These are phyloP conservation scores for Hololepta plana DNA, from an alignment of 2,888 invertebrate genomes.

Conservation along the genomic window DNA sequence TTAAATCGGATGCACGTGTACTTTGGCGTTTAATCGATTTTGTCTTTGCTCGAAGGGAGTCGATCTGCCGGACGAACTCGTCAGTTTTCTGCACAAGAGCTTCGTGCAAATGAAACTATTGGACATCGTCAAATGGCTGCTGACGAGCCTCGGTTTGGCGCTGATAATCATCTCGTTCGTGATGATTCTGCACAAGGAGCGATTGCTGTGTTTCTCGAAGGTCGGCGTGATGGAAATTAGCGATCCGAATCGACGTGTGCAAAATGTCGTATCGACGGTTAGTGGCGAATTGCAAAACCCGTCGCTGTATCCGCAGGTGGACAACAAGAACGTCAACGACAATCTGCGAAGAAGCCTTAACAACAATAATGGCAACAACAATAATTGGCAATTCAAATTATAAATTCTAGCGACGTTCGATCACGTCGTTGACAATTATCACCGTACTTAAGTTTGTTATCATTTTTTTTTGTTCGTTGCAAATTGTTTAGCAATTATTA, in stretches of 20 bases:
- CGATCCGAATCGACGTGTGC: constrained; percentile 5
- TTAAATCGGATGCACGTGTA: no score
- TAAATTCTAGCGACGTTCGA: no score
- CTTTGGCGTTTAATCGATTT: no score
- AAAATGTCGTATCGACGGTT: no score
- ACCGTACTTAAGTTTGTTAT: no score
- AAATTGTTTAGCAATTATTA: no score
- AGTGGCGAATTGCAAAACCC: constrained; percentile 7
- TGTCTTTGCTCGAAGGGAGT: no score
- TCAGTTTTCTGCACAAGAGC: constrained; percentile 23
- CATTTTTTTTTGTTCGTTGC: no score
- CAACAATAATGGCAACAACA: no score
- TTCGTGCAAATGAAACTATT: constrained; percentile 26
- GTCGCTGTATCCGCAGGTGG: constrained; percentile 5
- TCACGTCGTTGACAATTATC: no score
- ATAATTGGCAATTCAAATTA: no score
- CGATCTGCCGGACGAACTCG: constrained; percentile 16
- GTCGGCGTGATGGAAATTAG: constrained; percentile 11
- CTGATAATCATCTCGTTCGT: constrained; percentile 12
- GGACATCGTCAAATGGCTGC: constrained; percentile 27
- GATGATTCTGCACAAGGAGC: constrained; percentile 12
- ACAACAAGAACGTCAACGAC: constrained; percentile 6
- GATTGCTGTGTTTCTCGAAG: constrained; percentile 13
- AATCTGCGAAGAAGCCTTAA: no score
- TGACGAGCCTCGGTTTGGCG: constrained; percentile 23